phyloP scores from a whole-genome alignment of 2,888 invertebrate species.

The Abrostola tripartita region DNA sequence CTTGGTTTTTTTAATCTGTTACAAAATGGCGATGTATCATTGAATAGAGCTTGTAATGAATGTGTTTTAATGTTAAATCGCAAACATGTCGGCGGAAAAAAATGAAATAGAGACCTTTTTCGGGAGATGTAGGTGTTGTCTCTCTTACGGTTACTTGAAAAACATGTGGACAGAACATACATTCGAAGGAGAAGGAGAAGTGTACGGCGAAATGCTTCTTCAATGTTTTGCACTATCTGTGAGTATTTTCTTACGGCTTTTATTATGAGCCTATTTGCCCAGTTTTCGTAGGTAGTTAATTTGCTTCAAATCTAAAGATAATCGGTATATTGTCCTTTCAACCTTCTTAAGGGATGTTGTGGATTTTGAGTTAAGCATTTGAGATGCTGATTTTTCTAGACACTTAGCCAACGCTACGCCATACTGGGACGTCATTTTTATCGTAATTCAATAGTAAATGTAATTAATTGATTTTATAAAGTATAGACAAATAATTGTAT shows the following conservation, averaged over 20 bases:
- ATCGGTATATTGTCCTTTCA: constrained; percentile 6
- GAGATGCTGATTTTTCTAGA: not conserved
- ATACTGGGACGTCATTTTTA: constrained; percentile 1
- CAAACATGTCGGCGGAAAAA: constrained; percentile 37
- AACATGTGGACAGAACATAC: constrained; percentile 69
- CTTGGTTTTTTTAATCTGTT: no score
- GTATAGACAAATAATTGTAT: no score
- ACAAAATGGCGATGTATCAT: constrained; percentile 38
- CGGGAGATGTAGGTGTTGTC: constrained; percentile 75
- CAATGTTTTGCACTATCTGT: constrained; percentile 75
- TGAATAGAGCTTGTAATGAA: constrained; percentile 1
- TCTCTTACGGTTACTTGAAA: constrained; percentile 68
- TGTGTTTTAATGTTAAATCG: constrained; percentile 6
- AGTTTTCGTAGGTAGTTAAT: constrained; percentile 34
- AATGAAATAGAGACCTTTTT: constrained; percentile 60
- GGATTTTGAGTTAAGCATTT: no score
- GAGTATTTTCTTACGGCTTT: constrained; percentile 53
- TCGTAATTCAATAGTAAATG: no score
- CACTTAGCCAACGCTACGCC: constrained; percentile 9
- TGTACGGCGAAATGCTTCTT: constrained; percentile 73
- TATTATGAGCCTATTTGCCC: constrained; percentile 46
- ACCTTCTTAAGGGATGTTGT: not conserved
- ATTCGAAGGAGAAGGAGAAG: constrained; percentile 60
- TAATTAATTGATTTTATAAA: not conserved
- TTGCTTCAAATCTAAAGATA: constrained; percentile 27